phyloP scores from a whole-genome alignment of 2,888 invertebrate genomes.

The Anthophora plumipes region DNA sequence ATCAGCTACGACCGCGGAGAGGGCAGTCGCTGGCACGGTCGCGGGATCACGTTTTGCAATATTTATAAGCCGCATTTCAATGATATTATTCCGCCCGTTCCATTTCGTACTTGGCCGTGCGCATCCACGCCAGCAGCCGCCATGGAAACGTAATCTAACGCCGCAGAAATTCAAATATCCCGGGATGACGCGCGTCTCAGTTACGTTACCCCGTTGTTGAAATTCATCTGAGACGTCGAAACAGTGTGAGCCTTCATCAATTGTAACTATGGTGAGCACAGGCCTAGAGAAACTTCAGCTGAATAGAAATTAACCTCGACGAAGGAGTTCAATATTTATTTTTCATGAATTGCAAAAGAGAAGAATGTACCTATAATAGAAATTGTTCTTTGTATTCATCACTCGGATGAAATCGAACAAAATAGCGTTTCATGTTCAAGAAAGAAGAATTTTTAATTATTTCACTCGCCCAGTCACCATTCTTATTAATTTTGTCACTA shows the following conservation, averaged over 20 bases:
- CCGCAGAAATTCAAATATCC: conserved; percentile 57
- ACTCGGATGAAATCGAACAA: too few relatives aligned
- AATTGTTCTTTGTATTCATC: too few relatives aligned
- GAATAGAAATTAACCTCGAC: too few relatives aligned
- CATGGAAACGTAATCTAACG: conserved; percentile 30
- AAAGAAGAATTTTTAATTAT: too few relatives aligned
- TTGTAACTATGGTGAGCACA: neutral
- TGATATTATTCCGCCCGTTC: conserved; percentile 74
- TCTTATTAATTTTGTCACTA: too few relatives aligned
- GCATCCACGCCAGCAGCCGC: conserved; percentile 15
- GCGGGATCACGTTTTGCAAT: conserved; percentile 72
- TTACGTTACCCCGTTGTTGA: neutral
- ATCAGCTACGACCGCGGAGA: conserved; percentile 65
- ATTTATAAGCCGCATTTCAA: conserved; percentile 79
- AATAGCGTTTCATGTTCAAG: too few relatives aligned
- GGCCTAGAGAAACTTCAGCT: too few relatives aligned
- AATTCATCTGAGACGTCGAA: neutral
- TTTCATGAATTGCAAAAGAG: too few relatives aligned
- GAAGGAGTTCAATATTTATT: too few relatives aligned
- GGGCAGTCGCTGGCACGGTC: conserved; percentile 44
- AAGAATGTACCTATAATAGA: too few relatives aligned
- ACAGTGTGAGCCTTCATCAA: neutral
- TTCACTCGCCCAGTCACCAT: too few relatives aligned
- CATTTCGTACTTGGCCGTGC: conserved; percentile 60
- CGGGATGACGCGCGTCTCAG: neutral